Conservation (phyloP, 1,140 invertebrate genomes). For the Globodera ellingtonae region DNA sequence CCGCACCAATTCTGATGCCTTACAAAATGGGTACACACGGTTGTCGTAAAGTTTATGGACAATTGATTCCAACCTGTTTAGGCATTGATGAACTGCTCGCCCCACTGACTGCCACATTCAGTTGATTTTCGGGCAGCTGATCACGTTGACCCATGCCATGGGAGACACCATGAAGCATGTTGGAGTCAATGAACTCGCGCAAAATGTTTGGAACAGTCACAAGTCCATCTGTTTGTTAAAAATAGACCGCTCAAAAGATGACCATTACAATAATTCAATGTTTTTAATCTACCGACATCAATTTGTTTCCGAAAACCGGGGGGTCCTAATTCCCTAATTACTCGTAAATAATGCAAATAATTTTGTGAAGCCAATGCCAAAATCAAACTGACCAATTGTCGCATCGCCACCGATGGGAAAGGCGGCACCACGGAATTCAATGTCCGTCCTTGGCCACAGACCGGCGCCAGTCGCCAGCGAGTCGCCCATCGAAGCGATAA, state of each 20-base stretch:
- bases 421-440: slow-evolving; percentile 62
- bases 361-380: too few species aligned
- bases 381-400: slow-evolving; percentile 36
- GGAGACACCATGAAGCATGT: slow-evolving; percentile 51
- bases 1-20: slow-evolving; percentile 52
- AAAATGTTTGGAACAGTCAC: slow-evolving; percentile 64
- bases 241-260: too few species aligned
- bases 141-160: slow-evolving; percentile 61
- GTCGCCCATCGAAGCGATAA: slow-evolving; percentile 55
- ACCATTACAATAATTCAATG: too few species aligned
- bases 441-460: slow-evolving; percentile 57
- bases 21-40: neutral
- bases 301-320: too few species aligned
- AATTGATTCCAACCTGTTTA: slow-evolving; percentile 39
- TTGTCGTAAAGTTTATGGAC: neutral
- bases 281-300: too few species aligned
- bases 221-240: slow-evolving; percentile 46
- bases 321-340: too few species aligned
- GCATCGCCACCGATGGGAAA: slow-evolving; percentile 64
- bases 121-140: slow-evolving; percentile 57
- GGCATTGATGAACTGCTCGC: slow-evolving; percentile 57
- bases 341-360: too few species aligned
- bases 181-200: slow-evolving; percentile 54
- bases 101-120: slow-evolving; percentile 59
- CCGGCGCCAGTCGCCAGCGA: slow-evolving; percentile 58